Evolutionary conservation across 2,113 vertebrate species (phyloP).

Genomic region (Cathartes aura): DNA sequence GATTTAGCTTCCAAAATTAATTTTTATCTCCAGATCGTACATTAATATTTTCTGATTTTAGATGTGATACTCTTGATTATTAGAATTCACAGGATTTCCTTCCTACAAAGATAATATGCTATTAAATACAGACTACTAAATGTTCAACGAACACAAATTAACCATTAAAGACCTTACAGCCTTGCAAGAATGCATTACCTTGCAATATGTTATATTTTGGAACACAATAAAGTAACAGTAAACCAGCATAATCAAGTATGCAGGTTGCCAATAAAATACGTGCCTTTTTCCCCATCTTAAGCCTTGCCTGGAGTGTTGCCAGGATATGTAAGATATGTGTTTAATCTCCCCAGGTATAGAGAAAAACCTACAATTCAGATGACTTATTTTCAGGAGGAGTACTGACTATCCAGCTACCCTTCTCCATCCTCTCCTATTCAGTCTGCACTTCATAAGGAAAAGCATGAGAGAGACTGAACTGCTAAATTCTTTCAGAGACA

Average conservation of each 20-base stretch:
- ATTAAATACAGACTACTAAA: neutral
- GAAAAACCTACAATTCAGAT: neutral
- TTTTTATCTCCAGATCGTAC: neutral
- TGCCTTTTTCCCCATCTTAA: neutral
- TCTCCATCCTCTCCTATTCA: neutral
- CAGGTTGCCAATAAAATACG: neutral
- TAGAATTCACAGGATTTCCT: neutral
- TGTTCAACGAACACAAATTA: neutral
- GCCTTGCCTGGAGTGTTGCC: neutral
- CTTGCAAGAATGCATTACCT: neutral
- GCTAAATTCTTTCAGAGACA: neutral
- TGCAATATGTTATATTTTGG: neutral
- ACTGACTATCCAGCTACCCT: neutral
- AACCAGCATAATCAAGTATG: neutral
- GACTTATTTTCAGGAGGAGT: neutral
- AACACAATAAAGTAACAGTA: neutral
- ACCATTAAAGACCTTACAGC: neutral
- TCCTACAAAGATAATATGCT: neutral
- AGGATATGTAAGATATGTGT: neutral
- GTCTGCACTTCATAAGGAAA: neutral
- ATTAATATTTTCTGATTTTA: neutral
- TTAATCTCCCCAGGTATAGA: neutral
- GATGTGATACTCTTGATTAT: neutral
- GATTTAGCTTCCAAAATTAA: neutral
- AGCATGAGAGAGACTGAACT: neutral